phyloP scores from a whole-genome alignment of 2,113 vertebrate species.

The Hypanus sabinus region DNA sequence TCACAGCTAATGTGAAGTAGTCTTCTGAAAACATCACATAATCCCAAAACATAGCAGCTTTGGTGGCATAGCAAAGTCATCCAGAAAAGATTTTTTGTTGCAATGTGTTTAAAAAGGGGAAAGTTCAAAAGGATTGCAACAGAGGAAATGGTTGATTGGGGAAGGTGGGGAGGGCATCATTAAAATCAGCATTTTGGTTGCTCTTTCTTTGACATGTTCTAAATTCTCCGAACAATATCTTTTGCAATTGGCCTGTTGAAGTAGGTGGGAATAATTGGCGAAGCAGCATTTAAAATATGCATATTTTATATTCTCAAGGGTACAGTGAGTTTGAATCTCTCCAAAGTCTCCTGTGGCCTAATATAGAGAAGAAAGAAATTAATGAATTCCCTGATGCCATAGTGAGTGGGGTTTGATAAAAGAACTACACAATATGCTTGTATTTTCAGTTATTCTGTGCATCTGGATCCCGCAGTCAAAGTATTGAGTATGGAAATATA shows the following conservation, averaged over 20 bases:
- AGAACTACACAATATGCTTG: not conserved
- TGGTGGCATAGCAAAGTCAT: not conserved
- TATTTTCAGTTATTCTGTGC: not conserved
- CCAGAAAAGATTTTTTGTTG: not conserved
- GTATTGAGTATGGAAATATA: not conserved
- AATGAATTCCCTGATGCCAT: not conserved
- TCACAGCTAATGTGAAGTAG: not conserved
- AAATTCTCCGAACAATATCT: not conserved
- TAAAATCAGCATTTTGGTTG: not conserved
- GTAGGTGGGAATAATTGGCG: not conserved
- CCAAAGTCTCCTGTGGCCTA: not conserved
- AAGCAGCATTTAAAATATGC: not conserved
- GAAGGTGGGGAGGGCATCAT: too few relatives aligned
- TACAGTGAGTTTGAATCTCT: not conserved
- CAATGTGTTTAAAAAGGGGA: not conserved
- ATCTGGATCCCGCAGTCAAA: not conserved
- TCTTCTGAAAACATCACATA: not conserved
- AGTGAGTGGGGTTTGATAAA: not conserved
- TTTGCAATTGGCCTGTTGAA: not conserved
- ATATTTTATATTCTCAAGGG: not conserved
- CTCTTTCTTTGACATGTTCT: not conserved
- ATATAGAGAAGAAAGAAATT: not conserved
- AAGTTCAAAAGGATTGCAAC: not conserved
- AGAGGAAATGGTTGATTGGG: not conserved
- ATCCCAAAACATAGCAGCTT: not conserved